Conservation (phyloP, 2,888 invertebrate genomes). For the Meloe dianella region DNA sequence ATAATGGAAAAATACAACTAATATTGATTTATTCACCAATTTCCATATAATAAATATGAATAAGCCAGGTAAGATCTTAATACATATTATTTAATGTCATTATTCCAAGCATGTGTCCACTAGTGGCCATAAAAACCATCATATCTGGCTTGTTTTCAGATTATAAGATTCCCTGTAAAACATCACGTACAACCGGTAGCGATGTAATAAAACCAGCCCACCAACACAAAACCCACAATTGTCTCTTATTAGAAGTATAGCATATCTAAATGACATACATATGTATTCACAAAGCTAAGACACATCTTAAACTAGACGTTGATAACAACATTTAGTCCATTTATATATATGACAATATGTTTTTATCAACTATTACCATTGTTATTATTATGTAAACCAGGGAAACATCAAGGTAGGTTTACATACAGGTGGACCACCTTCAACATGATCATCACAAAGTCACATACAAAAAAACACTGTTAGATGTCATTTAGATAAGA, state of each 20-base stretch:
- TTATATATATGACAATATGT: neutral
- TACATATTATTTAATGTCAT: slow-evolving; percentile 46
- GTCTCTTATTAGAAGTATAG: slow-evolving; percentile 49
- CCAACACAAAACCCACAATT: slow-evolving; percentile 50
- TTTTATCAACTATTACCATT: slow-evolving; percentile 5
- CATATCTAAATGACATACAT: slow-evolving; percentile 53
- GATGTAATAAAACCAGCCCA: slow-evolving; percentile 44
- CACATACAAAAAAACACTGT: slow-evolving; percentile 48
- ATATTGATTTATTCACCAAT: slow-evolving; percentile 46
- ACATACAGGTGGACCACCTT: slow-evolving; percentile 51
- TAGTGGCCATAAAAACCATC: slow-evolving; percentile 31
- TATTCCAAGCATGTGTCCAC: slow-evolving; percentile 38
- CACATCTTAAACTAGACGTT: slow-evolving; percentile 38
- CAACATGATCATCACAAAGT: slow-evolving; percentile 53
- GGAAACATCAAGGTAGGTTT: slow-evolving; percentile 40
- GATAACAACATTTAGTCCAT: slow-evolving; percentile 5
- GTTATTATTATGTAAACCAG: slow-evolving; percentile 50
- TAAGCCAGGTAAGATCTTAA: slow-evolving; percentile 44
- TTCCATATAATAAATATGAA: slow-evolving; percentile 47
- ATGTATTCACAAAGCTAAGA: slow-evolving; percentile 36
- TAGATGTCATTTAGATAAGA: slow-evolving; percentile 51
- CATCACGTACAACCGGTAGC: slow-evolving; percentile 47
- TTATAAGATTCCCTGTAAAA: slow-evolving; percentile 36
- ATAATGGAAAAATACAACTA: slow-evolving; percentile 10
- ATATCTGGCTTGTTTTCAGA: slow-evolving; percentile 21